Evolutionary conservation across 2,113 vertebrate genomes (phyloP).

Genomic region (Oceanites oceanicus): DNA sequence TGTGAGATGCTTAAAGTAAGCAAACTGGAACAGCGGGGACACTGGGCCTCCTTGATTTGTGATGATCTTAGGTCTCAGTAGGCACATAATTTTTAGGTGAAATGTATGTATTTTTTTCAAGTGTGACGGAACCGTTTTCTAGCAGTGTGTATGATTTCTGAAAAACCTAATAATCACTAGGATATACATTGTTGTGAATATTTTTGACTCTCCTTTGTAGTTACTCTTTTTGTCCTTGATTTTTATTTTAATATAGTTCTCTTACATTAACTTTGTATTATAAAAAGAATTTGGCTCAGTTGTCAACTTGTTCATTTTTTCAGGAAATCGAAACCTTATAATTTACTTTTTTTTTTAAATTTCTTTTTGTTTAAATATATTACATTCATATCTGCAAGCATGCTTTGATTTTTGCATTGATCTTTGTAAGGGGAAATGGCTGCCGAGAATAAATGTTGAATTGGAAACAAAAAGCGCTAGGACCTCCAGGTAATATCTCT

Average conservation of each 20-base stretch:
- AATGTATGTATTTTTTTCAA: not conserved
- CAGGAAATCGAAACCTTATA: not conserved
- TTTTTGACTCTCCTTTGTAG: not conserved
- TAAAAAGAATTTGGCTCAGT: not conserved
- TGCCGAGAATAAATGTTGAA: not conserved
- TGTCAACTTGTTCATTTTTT: not conserved
- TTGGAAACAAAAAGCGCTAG: constrained; percentile 7
- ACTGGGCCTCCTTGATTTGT: not conserved
- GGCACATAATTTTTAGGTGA: not conserved
- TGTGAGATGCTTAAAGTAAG: not conserved
- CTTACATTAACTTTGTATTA: not conserved
- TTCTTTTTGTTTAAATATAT: not conserved
- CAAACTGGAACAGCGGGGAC: not conserved
- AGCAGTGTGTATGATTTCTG: not conserved
- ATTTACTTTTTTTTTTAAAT: not conserved
- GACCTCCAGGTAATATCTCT: not conserved
- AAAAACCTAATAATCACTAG: not conserved
- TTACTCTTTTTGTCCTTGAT: not conserved
- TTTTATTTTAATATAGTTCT: not conserved
- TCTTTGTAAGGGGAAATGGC: not conserved
- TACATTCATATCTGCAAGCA: not conserved
- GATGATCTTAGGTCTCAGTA: not conserved
- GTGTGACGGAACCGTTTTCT: not conserved
- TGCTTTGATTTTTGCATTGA: constrained; percentile 10
- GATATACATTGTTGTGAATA: not conserved